Conservation (phyloP, 2,888 invertebrate species). For the Leptopilina myrica region DNA sequence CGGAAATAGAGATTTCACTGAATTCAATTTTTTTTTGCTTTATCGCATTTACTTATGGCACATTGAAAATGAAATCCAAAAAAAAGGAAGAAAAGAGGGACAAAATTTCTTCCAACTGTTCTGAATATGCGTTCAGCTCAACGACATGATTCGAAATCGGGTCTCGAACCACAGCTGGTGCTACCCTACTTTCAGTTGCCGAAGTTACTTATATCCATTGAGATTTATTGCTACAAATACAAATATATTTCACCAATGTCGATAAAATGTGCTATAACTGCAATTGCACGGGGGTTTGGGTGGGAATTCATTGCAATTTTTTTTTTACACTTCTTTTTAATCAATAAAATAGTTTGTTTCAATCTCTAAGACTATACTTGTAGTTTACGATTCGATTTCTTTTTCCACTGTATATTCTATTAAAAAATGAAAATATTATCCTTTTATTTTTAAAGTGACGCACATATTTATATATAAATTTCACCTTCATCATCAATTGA, state of each 20-base stretch:
- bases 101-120: conserved; percentile 8
- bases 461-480: neutral
- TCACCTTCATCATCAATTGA: neutral
- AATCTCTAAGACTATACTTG: neutral
- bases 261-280: conserved; percentile 12
- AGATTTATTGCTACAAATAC: conserved; percentile 36
- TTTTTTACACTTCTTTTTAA: neutral
- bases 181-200: conserved; percentile 40
- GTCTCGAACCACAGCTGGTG: conserved; percentile 39
- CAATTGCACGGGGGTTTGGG: neutral
- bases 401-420: neutral
- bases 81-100: neutral
- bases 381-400: neutral
- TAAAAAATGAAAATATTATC: too few relatives aligned
- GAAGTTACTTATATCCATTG: conserved; percentile 33
- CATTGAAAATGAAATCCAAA: neutral
- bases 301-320: neutral
- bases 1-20: neutral
- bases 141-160: conserved; percentile 35
- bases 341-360: conserved; percentile 1
- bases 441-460: too few relatives aligned
- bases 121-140: conserved; percentile 36
- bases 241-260: conserved; percentile 8
- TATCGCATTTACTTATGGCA: conserved; percentile 4
- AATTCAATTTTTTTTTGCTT: neutral